These are phyloP conservation scores for Setipinna tenuifilis DNA, from an alignment of 2,797 vertebrate genomes.

Conservation along the genomic window DNA sequence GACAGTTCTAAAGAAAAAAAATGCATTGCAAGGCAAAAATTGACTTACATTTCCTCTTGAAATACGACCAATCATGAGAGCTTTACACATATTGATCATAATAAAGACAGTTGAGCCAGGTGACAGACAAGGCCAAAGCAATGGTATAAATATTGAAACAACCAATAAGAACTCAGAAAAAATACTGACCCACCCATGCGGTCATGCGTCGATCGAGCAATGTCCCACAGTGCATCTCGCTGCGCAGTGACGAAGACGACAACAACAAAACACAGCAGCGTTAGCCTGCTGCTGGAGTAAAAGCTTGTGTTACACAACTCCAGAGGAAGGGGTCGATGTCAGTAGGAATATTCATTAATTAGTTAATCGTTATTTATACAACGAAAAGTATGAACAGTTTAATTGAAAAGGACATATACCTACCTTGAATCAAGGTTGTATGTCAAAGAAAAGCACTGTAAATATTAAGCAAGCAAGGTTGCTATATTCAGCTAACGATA, in stretches of 20 bases:
- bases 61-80: background rate
- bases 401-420: background rate
- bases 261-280: slow-evolving; percentile 77
- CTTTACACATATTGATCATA: too few relatives aligned
- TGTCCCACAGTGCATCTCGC: slow-evolving; percentile 70
- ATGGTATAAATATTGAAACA: background rate
- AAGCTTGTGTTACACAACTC: slow-evolving; percentile 19
- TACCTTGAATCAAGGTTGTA: slow-evolving; percentile 24
- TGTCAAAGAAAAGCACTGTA: slow-evolving; percentile 30
- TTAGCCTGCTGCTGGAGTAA: slow-evolving; percentile 25
- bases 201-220: background rate
- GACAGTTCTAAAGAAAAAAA: too few relatives aligned
- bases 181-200: slow-evolving; percentile 10
- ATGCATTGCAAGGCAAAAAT: too few relatives aligned
- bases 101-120: too few relatives aligned
- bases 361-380: background rate
- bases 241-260: slow-evolving; percentile 65
- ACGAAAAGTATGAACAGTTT: background rate
- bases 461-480: slow-evolving; percentile 51
- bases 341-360: slow-evolving; percentile 3
- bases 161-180: background rate
- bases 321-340: slow-evolving; percentile 11
- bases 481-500: slow-evolving; percentile 58
- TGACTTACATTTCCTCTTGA: background rate
- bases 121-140: background rate